Evolutionary conservation across 2,797 vertebrate species (phyloP).

Genomic region (Hipposideros larvatus): DNA sequence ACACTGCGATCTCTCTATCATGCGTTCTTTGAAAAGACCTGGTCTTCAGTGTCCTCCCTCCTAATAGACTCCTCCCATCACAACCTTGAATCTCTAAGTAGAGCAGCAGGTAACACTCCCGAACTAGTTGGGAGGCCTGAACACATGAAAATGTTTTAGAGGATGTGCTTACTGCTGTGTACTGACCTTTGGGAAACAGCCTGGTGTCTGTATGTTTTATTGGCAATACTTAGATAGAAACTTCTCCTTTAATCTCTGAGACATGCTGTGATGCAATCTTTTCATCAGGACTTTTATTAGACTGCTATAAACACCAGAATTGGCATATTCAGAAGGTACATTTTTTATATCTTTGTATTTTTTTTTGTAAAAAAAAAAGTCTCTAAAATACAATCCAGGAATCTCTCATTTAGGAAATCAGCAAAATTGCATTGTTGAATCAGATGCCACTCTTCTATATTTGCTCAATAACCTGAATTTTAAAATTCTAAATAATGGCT

Average conservation of each 20-base stretch:
- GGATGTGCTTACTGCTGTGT: neutral
- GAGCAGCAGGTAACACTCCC: neutral
- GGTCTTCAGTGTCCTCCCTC: neutral
- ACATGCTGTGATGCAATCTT: neutral
- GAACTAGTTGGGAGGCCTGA: neutral
- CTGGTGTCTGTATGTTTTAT: neutral
- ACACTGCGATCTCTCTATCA: neutral
- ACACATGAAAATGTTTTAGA: neutral
- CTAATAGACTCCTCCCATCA: neutral
- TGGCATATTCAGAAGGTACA: neutral
- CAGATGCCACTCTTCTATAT: neutral
- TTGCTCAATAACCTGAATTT: neutral
- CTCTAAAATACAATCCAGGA: neutral
- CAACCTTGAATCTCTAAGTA: neutral
- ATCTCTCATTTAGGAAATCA: neutral
- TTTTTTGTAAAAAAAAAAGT: constrained; percentile 10
- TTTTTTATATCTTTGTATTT: neutral
- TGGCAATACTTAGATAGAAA: neutral
- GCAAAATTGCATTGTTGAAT: neutral
- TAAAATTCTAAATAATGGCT: constrained; percentile 9
- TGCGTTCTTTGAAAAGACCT: neutral
- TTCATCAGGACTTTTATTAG: neutral
- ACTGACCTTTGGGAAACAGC: neutral
- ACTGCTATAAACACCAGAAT: neutral
- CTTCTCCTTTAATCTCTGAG: neutral